These are phyloP conservation scores for Sepiola atlantica DNA, from an alignment of 2,888 invertebrate species.

Conservation along the genomic window DNA sequence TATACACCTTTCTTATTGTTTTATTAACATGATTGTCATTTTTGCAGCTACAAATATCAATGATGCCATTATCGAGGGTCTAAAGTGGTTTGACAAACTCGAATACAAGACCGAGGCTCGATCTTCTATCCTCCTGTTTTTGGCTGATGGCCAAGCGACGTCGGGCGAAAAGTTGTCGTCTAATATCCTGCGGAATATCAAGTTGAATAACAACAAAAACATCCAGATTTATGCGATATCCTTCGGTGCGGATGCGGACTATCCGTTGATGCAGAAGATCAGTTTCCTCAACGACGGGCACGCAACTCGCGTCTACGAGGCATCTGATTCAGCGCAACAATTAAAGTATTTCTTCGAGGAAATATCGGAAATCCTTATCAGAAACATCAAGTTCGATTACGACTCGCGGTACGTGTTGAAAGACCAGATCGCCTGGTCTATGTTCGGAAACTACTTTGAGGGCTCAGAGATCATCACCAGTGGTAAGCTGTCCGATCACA, in stretches of 20 bases:
- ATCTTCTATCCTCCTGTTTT: slow-evolving; percentile 72
- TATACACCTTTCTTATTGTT: not conserved
- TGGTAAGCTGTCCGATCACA: not conserved
- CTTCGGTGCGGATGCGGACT: slow-evolving; percentile 83
- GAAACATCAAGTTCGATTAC: slow-evolving; percentile 77
- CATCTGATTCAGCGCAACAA: slow-evolving; percentile 82
- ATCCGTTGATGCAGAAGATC: slow-evolving; percentile 81
- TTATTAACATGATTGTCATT: not conserved
- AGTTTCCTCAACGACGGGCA: slow-evolving; percentile 83
- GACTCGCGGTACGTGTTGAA: not conserved
- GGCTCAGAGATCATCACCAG: not conserved
- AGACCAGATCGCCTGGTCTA: not conserved
- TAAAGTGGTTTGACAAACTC: slow-evolving; percentile 50
- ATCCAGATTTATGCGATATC: slow-evolving; percentile 80
- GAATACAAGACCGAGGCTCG: slow-evolving; percentile 49
- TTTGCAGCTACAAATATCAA: slow-evolving; percentile 64
- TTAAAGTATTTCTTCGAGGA: slow-evolving; percentile 80
- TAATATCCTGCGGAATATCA: slow-evolving; percentile 66
- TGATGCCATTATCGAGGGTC: slow-evolving; percentile 58
- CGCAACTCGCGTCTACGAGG: slow-evolving; percentile 84
- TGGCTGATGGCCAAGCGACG: slow-evolving; percentile 76
- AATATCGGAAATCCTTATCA: slow-evolving; percentile 82
- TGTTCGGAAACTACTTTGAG: not conserved
- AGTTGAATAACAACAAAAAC: slow-evolving; percentile 53
- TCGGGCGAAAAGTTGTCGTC: slow-evolving; percentile 68